Percentiles rank a stretch among this genome's conserved stretches.
phyloP scores from a whole-genome alignment of 2,888 invertebrate species.

The Stenurella melanura region DNA sequence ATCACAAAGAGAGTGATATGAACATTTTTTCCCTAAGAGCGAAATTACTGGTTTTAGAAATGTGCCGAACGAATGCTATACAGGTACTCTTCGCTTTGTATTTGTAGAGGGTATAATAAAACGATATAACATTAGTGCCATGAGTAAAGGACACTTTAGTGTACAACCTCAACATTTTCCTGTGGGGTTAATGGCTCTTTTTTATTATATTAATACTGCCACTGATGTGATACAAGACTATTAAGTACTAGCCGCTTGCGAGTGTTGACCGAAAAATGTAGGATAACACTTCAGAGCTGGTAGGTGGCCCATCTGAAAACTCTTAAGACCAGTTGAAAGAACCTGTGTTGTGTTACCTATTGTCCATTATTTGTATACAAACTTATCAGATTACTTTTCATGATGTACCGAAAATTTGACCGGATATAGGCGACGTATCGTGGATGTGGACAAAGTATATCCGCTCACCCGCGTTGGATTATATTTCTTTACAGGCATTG shows the following conservation, averaged over 20 bases:
- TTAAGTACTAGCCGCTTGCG: background rate
- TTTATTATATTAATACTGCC: too few species aligned
- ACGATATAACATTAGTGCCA: too few species aligned
- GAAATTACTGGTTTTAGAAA: too few species aligned
- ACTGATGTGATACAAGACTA: too few species aligned
- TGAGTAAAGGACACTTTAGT: too few species aligned
- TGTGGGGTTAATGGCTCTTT: too few species aligned
- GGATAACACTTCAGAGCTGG: background rate
- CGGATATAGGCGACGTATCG: conserved; percentile 59
- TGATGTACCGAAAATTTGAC: conserved; percentile 58
- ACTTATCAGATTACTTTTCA: conserved; percentile 58
- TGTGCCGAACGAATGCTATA: too few species aligned
- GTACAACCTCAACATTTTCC: too few species aligned
- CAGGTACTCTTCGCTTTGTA: too few species aligned
- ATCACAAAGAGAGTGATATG: too few species aligned
- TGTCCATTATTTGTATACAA: conserved; percentile 64
- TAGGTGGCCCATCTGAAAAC: background rate
- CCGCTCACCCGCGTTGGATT: conserved; percentile 60
- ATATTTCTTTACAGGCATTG: conserved; percentile 40
- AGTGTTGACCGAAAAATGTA: background rate
- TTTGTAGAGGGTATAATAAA: too few species aligned
- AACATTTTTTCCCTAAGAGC: too few species aligned
- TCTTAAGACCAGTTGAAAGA: background rate
- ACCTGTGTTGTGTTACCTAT: conserved; percentile 56
- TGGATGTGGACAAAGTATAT: conserved; percentile 55